Conservation (phyloP, 2,888 invertebrate genomes). For the Coenonympha glycerion region DNA sequence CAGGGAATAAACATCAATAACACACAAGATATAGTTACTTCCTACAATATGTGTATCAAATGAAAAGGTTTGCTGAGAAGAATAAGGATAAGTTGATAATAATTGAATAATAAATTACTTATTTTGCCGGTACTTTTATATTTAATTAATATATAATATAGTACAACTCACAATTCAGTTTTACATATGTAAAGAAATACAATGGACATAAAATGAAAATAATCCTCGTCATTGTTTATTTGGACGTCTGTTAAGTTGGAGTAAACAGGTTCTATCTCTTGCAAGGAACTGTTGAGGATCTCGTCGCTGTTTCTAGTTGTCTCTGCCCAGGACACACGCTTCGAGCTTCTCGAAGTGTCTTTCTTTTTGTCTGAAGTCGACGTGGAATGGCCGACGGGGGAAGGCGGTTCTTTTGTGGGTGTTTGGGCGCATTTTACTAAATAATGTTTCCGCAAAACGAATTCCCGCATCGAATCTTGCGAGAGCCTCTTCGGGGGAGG, state of each 20-base stretch:
- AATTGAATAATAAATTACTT: too few species aligned
- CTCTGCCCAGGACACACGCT: conserved; percentile 71
- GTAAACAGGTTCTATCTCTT: conserved; percentile 69
- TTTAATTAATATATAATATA: neutral
- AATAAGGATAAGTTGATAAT: too few species aligned
- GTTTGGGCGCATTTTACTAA: conserved; percentile 67
- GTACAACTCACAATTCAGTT: conserved; percentile 64
- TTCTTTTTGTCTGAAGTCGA: conserved; percentile 65
- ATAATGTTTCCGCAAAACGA: conserved; percentile 76
- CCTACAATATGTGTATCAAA: too few species aligned
- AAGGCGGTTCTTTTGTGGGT: conserved; percentile 54
- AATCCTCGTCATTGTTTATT: conserved; percentile 79
- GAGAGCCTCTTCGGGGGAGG: conserved; percentile 64
- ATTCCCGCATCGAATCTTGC: conserved; percentile 75
- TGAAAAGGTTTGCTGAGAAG: too few species aligned
- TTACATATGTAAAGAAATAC: conserved; percentile 78
- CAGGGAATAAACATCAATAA: too few species aligned
- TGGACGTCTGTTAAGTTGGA: conserved; percentile 77
- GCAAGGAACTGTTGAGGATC: conserved; percentile 51
- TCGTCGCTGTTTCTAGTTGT: conserved; percentile 59
- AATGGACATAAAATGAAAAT: conserved; percentile 78
- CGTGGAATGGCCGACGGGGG: conserved; percentile 68
- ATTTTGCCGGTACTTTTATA: too few species aligned
- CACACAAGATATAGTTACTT: too few species aligned
- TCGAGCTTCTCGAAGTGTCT: conserved; percentile 54